Evolutionary conservation across 30 jellyfish, hydroid and myxozoan genomes (phyloP).

Genomic region (Turritopsis dohrnii): DNA sequence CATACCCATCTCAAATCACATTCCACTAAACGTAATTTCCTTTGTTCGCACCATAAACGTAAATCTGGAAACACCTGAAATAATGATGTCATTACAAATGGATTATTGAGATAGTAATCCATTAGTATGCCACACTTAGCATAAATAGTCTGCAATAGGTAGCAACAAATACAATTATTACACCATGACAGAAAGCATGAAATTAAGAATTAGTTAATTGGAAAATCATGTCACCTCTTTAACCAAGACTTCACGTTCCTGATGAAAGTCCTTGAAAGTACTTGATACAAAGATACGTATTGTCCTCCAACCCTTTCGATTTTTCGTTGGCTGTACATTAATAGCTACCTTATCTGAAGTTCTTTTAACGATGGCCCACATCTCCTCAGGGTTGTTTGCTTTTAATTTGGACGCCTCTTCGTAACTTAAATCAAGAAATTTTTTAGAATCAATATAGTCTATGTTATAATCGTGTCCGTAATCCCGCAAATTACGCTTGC

Average conservation of each 20-base stretch:
- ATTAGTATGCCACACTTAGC: too few relatives aligned
- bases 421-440: conserved; percentile 18
- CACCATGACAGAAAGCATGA: too few relatives aligned
- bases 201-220: too few relatives aligned
- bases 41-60: conserved; percentile 63
- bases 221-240: conserved; percentile 62
- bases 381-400: conserved; percentile 67
- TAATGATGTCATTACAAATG: too few relatives aligned
- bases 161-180: too few relatives aligned
- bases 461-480: not conserved
- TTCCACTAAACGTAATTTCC: conserved; percentile 56
- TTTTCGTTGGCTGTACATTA: conserved; percentile 79
- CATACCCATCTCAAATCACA: conserved; percentile 74
- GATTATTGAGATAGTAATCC: too few relatives aligned
- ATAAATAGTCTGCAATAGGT: too few relatives aligned
- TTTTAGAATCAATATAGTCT: not conserved
- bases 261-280: conserved; percentile 95
- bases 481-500: not conserved
- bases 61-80: conserved; percentile 63
- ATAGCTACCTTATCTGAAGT: conserved; percentile 75
- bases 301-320: conserved; percentile 99
- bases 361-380: conserved; percentile 97
- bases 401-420: conserved; percentile 36
- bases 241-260: conserved; percentile 95
- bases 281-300: conserved; percentile 92